A percentile compares a stretch with the other conserved stretches of the same genome.
Conservation (phyloP, 2,113 vertebrate species). For the Marmota monax region DNA sequence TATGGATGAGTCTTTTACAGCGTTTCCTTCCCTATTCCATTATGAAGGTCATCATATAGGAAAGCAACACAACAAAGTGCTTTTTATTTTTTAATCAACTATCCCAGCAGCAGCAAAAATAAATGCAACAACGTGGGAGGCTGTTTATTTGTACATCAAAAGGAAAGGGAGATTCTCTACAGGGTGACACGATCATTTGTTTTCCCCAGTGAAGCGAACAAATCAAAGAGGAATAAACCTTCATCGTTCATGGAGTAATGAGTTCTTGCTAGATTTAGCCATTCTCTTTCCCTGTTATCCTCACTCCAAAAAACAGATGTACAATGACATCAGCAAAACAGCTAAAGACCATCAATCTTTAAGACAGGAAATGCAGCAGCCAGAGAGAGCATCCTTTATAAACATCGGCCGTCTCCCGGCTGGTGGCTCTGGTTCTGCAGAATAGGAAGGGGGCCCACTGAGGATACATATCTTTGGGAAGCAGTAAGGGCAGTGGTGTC, state of each 20-base stretch:
- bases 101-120: constrained; percentile 49
- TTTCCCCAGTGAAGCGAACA: constrained; percentile 72
- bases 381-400: constrained; percentile 39
- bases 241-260: constrained; percentile 63
- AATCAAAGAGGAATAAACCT: constrained; percentile 65
- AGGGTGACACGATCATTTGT: constrained; percentile 69
- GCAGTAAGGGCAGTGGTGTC: not conserved
- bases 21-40: not conserved
- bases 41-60: constrained; percentile 48
- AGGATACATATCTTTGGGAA: not conserved
- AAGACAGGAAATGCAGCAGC: constrained; percentile 65
- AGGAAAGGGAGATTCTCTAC: constrained; percentile 63
- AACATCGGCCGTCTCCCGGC: constrained; percentile 35
- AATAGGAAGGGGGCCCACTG: not conserved
- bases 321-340: constrained; percentile 71
- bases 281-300: constrained; percentile 25
- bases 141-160: constrained; percentile 68
- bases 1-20: not conserved
- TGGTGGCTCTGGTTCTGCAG: not conserved
- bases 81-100: constrained; percentile 37
- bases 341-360: constrained; percentile 47
- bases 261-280: constrained; percentile 60
- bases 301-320: constrained; percentile 58
- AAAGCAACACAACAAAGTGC: not conserved
- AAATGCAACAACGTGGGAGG: constrained; percentile 42